Base-by-base conservation (phyloP, 2,797 vertebrate species). In the Sebastes flavidus region DNA sequence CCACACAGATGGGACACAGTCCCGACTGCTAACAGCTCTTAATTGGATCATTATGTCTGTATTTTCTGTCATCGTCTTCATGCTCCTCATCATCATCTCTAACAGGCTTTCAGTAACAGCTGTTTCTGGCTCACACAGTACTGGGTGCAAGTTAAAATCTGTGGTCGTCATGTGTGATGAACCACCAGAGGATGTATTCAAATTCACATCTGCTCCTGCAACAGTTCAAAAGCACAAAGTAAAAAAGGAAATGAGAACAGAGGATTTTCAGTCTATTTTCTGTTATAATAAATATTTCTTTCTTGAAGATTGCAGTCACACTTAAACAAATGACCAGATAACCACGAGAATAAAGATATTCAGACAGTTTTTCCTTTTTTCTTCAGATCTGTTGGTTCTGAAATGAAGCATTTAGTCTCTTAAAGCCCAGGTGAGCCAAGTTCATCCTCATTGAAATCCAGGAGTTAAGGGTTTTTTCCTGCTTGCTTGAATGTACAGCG, bases 21-120 rank as follows among this genome's bases (percentile, higher is more conserved):
- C 14, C 20, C 42, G 24, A 54, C 60, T 20, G 72, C 65, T 20
- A 25, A 68, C 42, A 49, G 65, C 29, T 58, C 69, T 82, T 89
- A 87, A 91, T 90, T 87, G 70, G 81, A 71, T 91, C 65, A 59
- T 76, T 65, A 72, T 58, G 38, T 60, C 29, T 20, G 9, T 25
- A 30, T 83, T 80, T 89, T 67, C 56, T 32, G 8, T 75, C 58
- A 42, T 66, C 29, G 14, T 67, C 25, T 16, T 76, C 30, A 32
- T 62, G 29, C 46, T 81, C 59, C n/a, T 75, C 34, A 38, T 63
- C 76, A 38, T 63, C 76, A 56, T 56, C 61, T 52, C 11, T 32
- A 70, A 56, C 65, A 72, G 32, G 25, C 30, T 55, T 49, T 49
- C 9, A 62, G 30, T 22, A 52, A 55, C 9, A 67, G 14, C 25